phyloP scores from a whole-genome alignment of 2,113 vertebrate genomes.

The Phalacrocorax pelagicus region DNA sequence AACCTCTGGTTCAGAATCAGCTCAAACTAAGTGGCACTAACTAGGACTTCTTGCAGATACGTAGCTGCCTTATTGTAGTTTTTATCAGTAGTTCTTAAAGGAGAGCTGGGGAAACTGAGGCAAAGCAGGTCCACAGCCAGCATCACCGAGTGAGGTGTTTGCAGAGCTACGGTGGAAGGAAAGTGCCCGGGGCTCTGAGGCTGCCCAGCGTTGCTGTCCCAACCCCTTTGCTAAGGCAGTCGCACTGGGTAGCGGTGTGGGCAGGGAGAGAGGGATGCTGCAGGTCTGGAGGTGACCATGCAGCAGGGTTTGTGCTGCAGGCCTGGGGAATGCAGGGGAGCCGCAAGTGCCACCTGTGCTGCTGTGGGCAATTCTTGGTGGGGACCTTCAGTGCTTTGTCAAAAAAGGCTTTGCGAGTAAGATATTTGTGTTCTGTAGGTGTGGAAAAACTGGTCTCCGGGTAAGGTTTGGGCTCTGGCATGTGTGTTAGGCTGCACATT shows the following conservation, averaged over 20 bases:
- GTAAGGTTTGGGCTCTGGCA: not conserved
- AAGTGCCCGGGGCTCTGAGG: not conserved
- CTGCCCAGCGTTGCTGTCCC: not conserved
- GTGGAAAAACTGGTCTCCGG: not conserved
- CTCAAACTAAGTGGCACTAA: not conserved
- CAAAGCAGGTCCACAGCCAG: not conserved
- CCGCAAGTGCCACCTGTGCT: rapidly evolving
- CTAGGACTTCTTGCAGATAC: not conserved
- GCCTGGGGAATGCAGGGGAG: not conserved
- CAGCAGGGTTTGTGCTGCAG: rapidly evolving
- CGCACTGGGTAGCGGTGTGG: rapidly evolving
- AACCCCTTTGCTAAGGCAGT: rapidly evolving
- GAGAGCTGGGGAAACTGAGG: not conserved
- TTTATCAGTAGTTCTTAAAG: not conserved
- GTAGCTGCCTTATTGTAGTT: not conserved
- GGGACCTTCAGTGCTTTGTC: not conserved
- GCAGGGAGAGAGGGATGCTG: not conserved
- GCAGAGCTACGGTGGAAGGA: not conserved
- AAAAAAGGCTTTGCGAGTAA: not conserved
- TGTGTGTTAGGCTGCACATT: not conserved
- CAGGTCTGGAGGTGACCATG: not conserved
- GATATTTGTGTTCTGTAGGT: not conserved
- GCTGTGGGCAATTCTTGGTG: rapidly evolving
- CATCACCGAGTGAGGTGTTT: not conserved
- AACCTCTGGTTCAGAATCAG: not conserved